Percentiles rank a stretch among this genome's conserved stretches.
phyloP scores from a whole-genome alignment of 23 tunicate species.

The Pegea sp. region DNA sequence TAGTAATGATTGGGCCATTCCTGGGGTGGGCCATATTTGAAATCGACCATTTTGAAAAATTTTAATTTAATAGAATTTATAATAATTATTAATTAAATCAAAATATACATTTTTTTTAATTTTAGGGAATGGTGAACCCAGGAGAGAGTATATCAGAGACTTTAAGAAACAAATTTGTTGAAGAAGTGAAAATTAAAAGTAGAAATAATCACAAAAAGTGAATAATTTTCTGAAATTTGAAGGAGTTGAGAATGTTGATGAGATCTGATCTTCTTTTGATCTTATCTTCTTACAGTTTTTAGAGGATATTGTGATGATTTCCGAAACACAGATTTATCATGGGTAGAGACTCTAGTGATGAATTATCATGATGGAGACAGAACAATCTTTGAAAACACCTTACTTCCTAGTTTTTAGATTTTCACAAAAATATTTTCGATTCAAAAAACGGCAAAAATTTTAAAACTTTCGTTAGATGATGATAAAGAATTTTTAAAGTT shows the following conservation, averaged over 20 bases:
- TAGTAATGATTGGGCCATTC: slow-evolving; percentile 94
- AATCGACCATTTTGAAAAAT: neutral
- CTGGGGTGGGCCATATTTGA: slow-evolving; percentile 45
- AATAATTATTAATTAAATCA: neutral
- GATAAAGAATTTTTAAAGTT: too few species aligned
- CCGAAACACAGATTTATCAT: slow-evolving; percentile 84
- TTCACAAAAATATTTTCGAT: too few species aligned
- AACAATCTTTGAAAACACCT: slow-evolving; percentile 9
- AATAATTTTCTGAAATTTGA: slow-evolving; percentile 3
- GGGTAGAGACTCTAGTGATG: slow-evolving; percentile 89
- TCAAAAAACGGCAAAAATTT: too few species aligned
- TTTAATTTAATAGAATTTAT: neutral
- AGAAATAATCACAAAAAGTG: slow-evolving; percentile 3
- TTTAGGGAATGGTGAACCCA: slow-evolving; percentile 79
- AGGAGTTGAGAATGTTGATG: slow-evolving; percentile 1
- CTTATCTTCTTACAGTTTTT: slow-evolving; percentile 21
- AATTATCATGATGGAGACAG: slow-evolving; percentile 87
- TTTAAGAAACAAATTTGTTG: slow-evolving; percentile 39
- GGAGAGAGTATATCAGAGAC: slow-evolving; percentile 49
- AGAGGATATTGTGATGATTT: slow-evolving; percentile 76
- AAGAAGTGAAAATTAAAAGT: slow-evolving; percentile 28
- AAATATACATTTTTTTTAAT: neutral
- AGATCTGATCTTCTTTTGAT: too few species aligned
- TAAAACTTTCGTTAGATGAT: too few species aligned
- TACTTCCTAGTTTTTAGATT: neutral